Conservation (phyloP, 2,113 vertebrate genomes). For the Centrocercus urophasianus region DNA sequence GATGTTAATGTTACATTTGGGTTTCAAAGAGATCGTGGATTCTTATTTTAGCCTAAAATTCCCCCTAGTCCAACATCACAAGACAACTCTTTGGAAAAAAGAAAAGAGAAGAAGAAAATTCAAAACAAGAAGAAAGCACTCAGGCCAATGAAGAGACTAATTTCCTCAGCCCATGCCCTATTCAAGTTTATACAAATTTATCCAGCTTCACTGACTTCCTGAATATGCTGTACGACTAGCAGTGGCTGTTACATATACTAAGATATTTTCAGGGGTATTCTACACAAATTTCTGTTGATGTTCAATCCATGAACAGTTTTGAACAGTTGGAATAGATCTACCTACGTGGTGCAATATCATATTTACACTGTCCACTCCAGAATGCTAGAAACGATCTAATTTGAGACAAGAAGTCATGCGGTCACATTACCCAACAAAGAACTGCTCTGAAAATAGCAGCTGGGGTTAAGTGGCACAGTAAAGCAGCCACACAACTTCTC, state of each 20-base stretch:
- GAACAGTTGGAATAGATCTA: neutral
- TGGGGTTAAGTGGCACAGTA: neutral
- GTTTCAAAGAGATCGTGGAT: conserved; percentile 1
- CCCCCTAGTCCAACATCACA: neutral
- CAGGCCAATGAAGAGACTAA: neutral
- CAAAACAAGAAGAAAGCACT: neutral
- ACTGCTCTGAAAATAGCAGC: neutral
- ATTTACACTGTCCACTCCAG: neutral
- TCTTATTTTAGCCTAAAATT: conserved; percentile 43
- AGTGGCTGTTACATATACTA: neutral
- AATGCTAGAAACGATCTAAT: neutral
- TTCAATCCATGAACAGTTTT: neutral
- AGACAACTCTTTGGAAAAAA: neutral
- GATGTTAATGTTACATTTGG: neutral
- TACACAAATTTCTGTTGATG: neutral
- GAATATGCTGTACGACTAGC: neutral
- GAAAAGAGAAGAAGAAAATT: neutral
- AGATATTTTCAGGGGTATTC: neutral
- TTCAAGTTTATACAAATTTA: neutral
- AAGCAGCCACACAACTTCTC: neutral
- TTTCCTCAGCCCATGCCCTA: neutral
- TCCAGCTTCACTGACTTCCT: neutral
- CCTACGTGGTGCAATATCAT: rapidly evolving
- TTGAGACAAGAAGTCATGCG: neutral
- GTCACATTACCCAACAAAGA: neutral